These are phyloP conservation scores for Murina feae DNA, from an alignment of 2,113 vertebrate species.

Conservation along the genomic window DNA sequence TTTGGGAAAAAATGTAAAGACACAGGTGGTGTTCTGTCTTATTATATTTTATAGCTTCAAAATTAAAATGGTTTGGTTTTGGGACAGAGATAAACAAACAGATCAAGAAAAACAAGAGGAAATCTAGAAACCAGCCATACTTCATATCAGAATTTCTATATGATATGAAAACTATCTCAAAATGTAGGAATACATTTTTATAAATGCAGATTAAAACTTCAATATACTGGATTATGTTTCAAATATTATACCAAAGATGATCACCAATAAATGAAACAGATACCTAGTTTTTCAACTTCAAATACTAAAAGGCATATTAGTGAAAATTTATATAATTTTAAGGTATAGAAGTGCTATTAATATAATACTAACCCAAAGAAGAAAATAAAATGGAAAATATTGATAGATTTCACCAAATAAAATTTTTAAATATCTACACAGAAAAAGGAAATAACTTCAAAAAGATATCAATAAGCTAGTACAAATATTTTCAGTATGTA, in stretches of 20 bases:
- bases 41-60: background rate
- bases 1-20: background rate
- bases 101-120: background rate
- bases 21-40: background rate
- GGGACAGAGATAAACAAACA: background rate
- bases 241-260: background rate
- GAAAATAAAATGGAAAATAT: background rate
- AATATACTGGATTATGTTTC: background rate
- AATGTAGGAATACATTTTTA: background rate
- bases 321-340: background rate
- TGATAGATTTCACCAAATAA: background rate
- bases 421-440: background rate
- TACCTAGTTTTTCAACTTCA: background rate
- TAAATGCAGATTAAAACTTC: background rate
- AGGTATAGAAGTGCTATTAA: background rate
- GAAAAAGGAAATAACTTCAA: background rate
- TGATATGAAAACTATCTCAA: background rate
- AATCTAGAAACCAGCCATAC: background rate
- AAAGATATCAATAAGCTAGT: background rate
- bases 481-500: background rate
- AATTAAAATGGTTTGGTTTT: background rate
- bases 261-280: background rate
- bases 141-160: background rate
- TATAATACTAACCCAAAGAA: background rate
- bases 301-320: background rate